Conservation (phyloP, 2,113 vertebrate genomes). For the Pachycephala philippinensis region DNA sequence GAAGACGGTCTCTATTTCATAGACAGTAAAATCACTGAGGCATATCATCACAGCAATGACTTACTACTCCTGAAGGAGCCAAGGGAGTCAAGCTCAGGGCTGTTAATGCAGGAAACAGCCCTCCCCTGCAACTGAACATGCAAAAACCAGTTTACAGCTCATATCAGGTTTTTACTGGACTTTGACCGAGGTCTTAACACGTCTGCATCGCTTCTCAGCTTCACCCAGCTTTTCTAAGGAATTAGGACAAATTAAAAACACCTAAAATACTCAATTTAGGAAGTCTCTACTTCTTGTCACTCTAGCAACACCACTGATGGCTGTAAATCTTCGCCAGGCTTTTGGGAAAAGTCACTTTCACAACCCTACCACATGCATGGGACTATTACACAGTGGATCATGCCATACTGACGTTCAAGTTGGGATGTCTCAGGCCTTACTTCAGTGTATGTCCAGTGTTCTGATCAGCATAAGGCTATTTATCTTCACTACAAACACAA, state of each 20-base stretch:
- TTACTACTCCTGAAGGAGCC: slow-evolving; percentile 47
- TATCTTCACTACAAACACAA: neutral
- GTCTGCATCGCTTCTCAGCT: neutral
- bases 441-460: neutral
- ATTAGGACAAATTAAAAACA: neutral
- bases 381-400: neutral
- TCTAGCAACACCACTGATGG: neutral
- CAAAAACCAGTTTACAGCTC: neutral
- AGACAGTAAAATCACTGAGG: slow-evolving; percentile 67
- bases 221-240: neutral
- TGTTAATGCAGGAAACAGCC: neutral
- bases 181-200: neutral
- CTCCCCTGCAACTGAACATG: neutral
- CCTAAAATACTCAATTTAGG: neutral
- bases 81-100: slow-evolving; percentile 35
- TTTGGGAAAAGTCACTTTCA: neutral
- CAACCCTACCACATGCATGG: neutral
- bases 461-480: neutral
- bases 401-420: neutral
- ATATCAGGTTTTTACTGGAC: neutral
- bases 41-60: slow-evolving; percentile 51
- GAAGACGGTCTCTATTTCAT: slow-evolving; percentile 65
- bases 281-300: neutral
- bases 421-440: neutral
- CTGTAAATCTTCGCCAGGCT: neutral